Percentiles rank a stretch among this genome's conserved stretches.
Evolutionary conservation across 2,113 vertebrate species (phyloP).

Genomic region (Ceyx melanurus): DNA sequence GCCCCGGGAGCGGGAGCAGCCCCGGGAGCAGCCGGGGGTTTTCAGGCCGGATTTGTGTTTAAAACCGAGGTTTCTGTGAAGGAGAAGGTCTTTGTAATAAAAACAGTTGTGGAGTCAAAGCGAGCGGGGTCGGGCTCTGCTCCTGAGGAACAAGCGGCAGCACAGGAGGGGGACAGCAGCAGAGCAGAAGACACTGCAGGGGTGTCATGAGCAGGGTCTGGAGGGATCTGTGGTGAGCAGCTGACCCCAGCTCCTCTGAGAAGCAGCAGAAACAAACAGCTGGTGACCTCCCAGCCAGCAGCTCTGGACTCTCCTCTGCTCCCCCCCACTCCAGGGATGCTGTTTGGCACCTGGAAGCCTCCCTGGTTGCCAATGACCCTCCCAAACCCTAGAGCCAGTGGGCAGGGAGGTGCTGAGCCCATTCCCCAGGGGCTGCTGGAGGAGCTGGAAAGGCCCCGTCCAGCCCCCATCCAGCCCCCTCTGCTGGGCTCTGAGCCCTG

Average conservation of each 20-base stretch:
- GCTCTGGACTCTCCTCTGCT: too few species aligned
- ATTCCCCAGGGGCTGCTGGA: not conserved
- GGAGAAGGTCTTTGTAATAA: not conserved
- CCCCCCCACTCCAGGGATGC: accelerated
- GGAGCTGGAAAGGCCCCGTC: not conserved
- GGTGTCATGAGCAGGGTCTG: not conserved
- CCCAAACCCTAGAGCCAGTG: too few species aligned
- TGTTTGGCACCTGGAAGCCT: not conserved
- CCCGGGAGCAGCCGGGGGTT: too few species aligned
- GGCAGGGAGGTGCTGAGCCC: too few species aligned
- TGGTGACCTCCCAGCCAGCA: too few species aligned
- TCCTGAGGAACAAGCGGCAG: too few species aligned
- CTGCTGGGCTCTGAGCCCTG: not conserved
- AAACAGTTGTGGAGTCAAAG: not conserved
- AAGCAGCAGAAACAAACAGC: not conserved
- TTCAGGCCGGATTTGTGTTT: too few species aligned
- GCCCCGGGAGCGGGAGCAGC: too few species aligned
- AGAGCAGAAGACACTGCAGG: accelerated
- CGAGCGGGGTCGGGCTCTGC: too few species aligned
- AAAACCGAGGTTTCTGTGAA: not conserved
- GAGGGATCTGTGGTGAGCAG: accelerated
- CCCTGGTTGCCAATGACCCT: accelerated
- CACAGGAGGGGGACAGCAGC: not conserved
- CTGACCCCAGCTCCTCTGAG: not conserved
- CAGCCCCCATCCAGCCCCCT: not conserved